A percentile compares a stretch with the other conserved stretches of the same genome.
Evolutionary conservation across 2,888 invertebrate genomes (phyloP).

Genomic region (Acrocyrtus sp.): DNA sequence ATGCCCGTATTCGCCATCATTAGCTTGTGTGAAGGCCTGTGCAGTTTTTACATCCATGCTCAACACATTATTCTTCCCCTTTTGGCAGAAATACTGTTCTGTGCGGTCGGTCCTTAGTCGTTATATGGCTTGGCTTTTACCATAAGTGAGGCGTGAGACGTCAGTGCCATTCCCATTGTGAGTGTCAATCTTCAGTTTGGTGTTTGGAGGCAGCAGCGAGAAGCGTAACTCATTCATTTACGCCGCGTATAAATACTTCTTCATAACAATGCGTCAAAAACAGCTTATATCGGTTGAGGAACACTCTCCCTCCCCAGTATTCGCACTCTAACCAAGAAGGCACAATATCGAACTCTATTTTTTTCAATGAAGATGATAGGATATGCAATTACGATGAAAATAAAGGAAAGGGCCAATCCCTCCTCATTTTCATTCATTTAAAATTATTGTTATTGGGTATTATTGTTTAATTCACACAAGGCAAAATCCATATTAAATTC

Average conservation of each 20-base stretch:
- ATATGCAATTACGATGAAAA: slow-evolving; percentile 4
- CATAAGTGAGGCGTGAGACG: slow-evolving; percentile 40
- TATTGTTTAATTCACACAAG: not conserved
- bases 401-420: slow-evolving; percentile 29
- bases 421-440: slow-evolving; percentile 14
- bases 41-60: too few relatives aligned
- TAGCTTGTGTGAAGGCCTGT: too few relatives aligned
- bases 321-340: too few relatives aligned
- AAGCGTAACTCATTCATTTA: too few relatives aligned
- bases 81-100: slow-evolving; percentile 39
- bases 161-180: slow-evolving; percentile 50
- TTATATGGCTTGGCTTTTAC: slow-evolving; percentile 18
- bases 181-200: slow-evolving; percentile 38
- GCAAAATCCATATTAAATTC: not conserved
- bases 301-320: too few relatives aligned
- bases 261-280: too few relatives aligned
- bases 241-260: too few relatives aligned
- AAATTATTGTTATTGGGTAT: not conserved
- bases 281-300: too few relatives aligned
- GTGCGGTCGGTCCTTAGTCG: slow-evolving; percentile 31
- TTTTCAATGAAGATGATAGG: too few relatives aligned
- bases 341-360: too few relatives aligned
- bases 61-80: slow-evolving; percentile 11
- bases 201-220: too few relatives aligned
- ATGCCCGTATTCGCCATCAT: too few relatives aligned